phyloP scores from a whole-genome alignment of 1,140 invertebrate genomes.

The Lethocerus indicus region DNA sequence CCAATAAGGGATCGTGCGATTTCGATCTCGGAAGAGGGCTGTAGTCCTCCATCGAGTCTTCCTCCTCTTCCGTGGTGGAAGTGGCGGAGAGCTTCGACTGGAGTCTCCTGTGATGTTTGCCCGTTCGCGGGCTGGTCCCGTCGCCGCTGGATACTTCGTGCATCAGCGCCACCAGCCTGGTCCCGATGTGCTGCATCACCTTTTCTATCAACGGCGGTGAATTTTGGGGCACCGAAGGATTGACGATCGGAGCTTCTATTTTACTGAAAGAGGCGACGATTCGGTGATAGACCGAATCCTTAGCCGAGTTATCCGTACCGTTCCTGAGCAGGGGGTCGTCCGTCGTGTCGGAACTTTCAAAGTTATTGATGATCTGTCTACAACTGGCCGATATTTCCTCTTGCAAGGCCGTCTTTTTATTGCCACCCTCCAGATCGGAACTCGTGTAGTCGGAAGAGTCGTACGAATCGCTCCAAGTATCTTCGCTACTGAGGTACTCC shows the following conservation, averaged over 20 bases:
- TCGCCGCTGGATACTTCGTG: conserved; percentile 49
- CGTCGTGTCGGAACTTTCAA: conserved; percentile 37
- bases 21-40: conserved; percentile 42
- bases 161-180: conserved; percentile 76
- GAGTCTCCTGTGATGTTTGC: conserved; percentile 32
- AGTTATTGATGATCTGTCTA: conserved; percentile 74
- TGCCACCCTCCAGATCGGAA: conserved; percentile 56
- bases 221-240: conserved; percentile 37
- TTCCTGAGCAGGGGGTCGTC: conserved; percentile 25
- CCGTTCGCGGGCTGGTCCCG: conserved; percentile 19
- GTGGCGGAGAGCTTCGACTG: conserved; percentile 41
- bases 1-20: conserved; percentile 52
- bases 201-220: conserved; percentile 78
- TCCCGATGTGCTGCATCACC: conserved; percentile 84
- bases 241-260: conserved; percentile 33
- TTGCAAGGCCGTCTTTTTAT: conserved; percentile 52
- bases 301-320: conserved; percentile 30
- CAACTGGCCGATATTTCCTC: conserved; percentile 76
- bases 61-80: conserved; percentile 53
- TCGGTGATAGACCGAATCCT: conserved; percentile 67
- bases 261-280: conserved; percentile 62
- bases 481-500: conserved; percentile 77
- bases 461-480: conserved; percentile 83
- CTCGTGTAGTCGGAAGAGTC: conserved; percentile 81
- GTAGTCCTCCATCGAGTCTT: conserved; percentile 40